These are phyloP conservation scores for Polymixis flavicincta DNA, from an alignment of 2,888 invertebrate species.

Conservation along the genomic window DNA sequence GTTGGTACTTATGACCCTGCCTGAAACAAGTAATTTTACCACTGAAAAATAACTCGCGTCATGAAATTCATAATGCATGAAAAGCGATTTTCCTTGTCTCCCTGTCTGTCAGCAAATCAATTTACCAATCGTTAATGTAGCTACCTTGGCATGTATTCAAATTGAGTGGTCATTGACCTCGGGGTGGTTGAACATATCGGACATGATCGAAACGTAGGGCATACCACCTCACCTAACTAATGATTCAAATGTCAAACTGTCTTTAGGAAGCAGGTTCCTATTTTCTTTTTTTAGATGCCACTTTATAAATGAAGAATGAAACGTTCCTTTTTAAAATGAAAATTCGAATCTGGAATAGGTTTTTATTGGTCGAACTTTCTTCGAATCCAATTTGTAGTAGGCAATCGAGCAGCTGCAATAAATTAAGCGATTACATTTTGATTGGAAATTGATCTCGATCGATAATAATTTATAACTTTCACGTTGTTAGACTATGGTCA, in stretches of 20 bases:
- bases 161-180: slow-evolving; percentile 55
- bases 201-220: slow-evolving; percentile 25
- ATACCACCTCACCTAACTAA: slow-evolving; percentile 21
- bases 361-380: slow-evolving; percentile 26
- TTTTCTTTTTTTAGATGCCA: not conserved
- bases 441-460: slow-evolving; percentile 49
- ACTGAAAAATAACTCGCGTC: slow-evolving; percentile 15
- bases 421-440: slow-evolving; percentile 48
- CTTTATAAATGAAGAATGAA: slow-evolving; percentile 17
- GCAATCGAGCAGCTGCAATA: slow-evolving; percentile 22
- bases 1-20: not conserved
- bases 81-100: slow-evolving; percentile 24
- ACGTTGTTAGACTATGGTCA: slow-evolving; percentile 15
- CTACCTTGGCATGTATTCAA: slow-evolving; percentile 65
- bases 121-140: slow-evolving; percentile 48
- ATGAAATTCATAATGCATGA: slow-evolving; percentile 12
- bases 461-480: slow-evolving; percentile 48
- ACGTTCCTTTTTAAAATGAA: not conserved
- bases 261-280: slow-evolving; percentile 9
- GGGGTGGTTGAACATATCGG: slow-evolving; percentile 22
- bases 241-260: slow-evolving; percentile 46
- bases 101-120: slow-evolving; percentile 55
- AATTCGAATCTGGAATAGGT: slow-evolving; percentile 5
- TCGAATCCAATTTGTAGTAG: slow-evolving; percentile 44
- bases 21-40: not conserved